Evolutionary conservation across 2,888 invertebrate genomes (phyloP).

Genomic region (Andrena marginata): DNA sequence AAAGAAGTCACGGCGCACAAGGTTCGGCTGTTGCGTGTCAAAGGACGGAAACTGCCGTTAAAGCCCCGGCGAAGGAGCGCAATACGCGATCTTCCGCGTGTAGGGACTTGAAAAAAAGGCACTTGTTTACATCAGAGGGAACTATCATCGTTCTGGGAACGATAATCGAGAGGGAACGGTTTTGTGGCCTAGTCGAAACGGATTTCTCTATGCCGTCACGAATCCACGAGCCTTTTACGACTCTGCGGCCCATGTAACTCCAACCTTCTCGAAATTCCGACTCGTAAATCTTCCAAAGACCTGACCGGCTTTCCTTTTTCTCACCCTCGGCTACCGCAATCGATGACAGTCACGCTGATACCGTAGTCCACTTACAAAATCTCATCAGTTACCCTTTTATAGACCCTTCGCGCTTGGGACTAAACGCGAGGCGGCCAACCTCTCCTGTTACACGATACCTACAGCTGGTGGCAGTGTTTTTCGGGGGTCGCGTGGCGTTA

Average conservation of each 20-base stretch:
- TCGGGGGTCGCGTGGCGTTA: slow-evolving; percentile 64
- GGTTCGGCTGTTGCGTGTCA: slow-evolving; percentile 5
- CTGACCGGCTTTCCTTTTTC: slow-evolving; percentile 55
- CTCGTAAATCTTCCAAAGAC: slow-evolving; percentile 63
- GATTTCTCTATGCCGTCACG: slow-evolving; percentile 20
- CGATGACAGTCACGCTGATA: slow-evolving; percentile 51
- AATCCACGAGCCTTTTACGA: slow-evolving; percentile 58
- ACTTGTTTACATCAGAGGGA: slow-evolving; percentile 15
- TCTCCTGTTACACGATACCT: slow-evolving; percentile 46
- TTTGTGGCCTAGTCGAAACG: slow-evolving; percentile 37
- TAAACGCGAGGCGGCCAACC: slow-evolving; percentile 25
- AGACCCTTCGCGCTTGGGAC: slow-evolving; percentile 29
- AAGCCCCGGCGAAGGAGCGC: background rate
- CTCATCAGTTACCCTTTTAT: slow-evolving; percentile 51
- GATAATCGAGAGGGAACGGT: slow-evolving; percentile 44
- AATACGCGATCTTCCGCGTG: background rate
- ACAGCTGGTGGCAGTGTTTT: slow-evolving; percentile 30
- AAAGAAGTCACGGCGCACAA: slow-evolving; percentile 15
- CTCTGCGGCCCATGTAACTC: slow-evolving; percentile 10
- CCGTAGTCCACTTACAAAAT: slow-evolving; percentile 58
- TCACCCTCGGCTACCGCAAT: slow-evolving; percentile 35
- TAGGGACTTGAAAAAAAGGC: background rate
- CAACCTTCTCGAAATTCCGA: slow-evolving; percentile 50
- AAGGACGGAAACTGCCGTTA: background rate
- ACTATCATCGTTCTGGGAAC: slow-evolving; percentile 36